A percentile compares a stretch with the other conserved stretches of the same genome.
Conservation (phyloP, 2,113 vertebrate genomes). For the Ageneiosus marmoratus region DNA sequence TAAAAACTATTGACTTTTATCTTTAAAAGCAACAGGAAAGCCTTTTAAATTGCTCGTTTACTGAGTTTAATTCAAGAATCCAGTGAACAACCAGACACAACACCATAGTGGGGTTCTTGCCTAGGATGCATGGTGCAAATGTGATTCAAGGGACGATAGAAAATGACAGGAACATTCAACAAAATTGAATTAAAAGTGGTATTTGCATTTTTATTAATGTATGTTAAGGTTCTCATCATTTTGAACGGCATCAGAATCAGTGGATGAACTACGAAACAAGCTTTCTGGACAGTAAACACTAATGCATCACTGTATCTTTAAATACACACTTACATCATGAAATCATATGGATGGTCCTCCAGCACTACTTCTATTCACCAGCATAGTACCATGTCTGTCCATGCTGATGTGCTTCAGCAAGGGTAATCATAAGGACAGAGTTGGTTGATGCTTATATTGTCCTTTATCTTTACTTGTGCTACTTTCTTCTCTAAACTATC, state of each 20-base stretch:
- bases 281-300: not conserved
- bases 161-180: not conserved
- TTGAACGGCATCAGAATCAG: not conserved
- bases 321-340: not conserved
- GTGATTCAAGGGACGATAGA: not conserved
- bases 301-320: not conserved
- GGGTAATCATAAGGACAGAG: not conserved
- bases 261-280: not conserved
- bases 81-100: not conserved
- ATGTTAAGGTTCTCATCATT: not conserved
- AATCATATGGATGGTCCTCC: not conserved
- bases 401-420: not conserved
- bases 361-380: not conserved
- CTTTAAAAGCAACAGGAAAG: not conserved
- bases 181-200: not conserved
- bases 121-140: not conserved
- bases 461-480: not conserved
- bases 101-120: not conserved
- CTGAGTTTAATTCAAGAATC: not conserved
- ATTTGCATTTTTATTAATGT: not conserved
- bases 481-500: not conserved
- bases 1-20: constrained; percentile 3
- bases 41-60: not conserved
- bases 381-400: not conserved
- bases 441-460: not conserved